Evolutionary conservation across 2,797 vertebrate genomes (phyloP).

Genomic region (Knipowitschia caucasica): DNA sequence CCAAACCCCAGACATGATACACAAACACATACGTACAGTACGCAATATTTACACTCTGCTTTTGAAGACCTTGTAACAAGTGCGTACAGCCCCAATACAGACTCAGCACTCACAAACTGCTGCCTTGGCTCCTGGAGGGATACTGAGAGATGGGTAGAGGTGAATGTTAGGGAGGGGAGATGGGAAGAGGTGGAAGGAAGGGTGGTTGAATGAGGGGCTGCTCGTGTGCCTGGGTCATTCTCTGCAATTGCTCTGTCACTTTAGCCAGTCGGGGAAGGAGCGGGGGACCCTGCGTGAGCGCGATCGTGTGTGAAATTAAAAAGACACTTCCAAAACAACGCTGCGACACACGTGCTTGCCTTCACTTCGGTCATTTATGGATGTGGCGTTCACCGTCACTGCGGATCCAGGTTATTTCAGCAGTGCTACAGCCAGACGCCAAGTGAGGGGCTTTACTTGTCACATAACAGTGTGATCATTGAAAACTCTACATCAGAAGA

Average conservation of each 20-base stretch:
- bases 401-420: conserved; percentile 3
- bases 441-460: too few relatives aligned
- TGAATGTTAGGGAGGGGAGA: conserved; percentile 46
- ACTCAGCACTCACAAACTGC: too few relatives aligned
- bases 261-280: conserved; percentile 20
- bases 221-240: conserved; percentile 47
- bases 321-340: conserved; percentile 69
- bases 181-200: conserved; percentile 42
- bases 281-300: conserved; percentile 62
- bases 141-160: conserved; percentile 44
- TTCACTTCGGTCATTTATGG: background rate
- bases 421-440: too few relatives aligned
- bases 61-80: conserved; percentile 34
- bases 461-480: too few relatives aligned
- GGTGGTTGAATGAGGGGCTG: conserved; percentile 30
- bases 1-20: too few relatives aligned
- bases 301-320: conserved; percentile 74
- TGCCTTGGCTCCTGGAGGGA: conserved; percentile 28
- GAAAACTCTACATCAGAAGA: too few relatives aligned
- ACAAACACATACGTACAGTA: too few relatives aligned
- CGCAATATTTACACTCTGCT: conserved; percentile 33
- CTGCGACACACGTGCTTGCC: background rate
- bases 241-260: conserved; percentile 49
- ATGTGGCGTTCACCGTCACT: background rate
- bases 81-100: conserved; percentile 12